A percentile compares a stretch with the other conserved stretches of the same genome.
Conservation (phyloP, 2,113 vertebrate species). For the Halichoerus grypus region DNA sequence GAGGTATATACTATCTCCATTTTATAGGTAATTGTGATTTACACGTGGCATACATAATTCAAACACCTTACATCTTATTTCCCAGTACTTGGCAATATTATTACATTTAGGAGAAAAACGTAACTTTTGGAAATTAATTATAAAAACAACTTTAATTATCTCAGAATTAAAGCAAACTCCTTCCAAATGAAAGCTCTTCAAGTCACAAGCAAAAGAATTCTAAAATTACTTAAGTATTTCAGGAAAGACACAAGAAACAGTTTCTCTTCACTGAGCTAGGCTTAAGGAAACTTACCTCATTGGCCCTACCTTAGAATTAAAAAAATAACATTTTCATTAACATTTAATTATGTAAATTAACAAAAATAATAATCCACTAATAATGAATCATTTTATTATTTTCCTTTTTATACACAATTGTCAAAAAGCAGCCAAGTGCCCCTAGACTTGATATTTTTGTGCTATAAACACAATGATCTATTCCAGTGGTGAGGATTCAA, state of each 20-base stretch:
- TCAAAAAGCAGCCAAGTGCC: neutral
- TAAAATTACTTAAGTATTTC: constrained; percentile 28
- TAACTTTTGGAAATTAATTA: neutral
- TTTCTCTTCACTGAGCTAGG: neutral
- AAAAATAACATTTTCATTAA: constrained; percentile 36
- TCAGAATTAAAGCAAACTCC: constrained; percentile 18
- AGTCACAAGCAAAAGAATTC: neutral
- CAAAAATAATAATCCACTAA: constrained; percentile 3
- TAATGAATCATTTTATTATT: neutral
- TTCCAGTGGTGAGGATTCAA: neutral
- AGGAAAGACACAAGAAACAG: neutral
- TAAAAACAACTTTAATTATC: neutral
- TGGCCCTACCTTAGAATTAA: constrained; percentile 42
- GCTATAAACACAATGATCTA: neutral
- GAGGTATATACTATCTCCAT: neutral
- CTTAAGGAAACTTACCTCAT: neutral
- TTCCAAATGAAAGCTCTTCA: constrained; percentile 45
- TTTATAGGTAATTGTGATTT: neutral
- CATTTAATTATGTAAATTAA: neutral
- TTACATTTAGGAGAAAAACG: neutral
- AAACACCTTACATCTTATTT: neutral
- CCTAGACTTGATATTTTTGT: neutral
- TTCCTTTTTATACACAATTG: neutral
- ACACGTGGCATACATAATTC: neutral
- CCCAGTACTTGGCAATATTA: neutral